phyloP scores from a whole-genome alignment of 2,113 vertebrate species.

The Nanger granti region DNA sequence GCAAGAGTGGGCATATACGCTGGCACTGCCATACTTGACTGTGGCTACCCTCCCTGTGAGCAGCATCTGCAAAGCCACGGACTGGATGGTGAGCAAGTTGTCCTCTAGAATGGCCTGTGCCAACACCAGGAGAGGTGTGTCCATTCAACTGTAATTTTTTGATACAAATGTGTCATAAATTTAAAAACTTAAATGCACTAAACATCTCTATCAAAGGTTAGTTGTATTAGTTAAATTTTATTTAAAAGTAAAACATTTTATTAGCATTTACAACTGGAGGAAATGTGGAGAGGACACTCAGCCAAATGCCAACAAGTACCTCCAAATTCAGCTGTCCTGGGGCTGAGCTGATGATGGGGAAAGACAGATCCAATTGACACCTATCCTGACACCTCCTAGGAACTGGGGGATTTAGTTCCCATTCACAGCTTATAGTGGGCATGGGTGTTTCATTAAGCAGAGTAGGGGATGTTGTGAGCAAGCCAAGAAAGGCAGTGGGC shows the following conservation, averaged over 20 bases:
- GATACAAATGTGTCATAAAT: neutral
- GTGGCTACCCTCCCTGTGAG: conserved; percentile 80
- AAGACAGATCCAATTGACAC: neutral
- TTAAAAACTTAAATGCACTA: neutral
- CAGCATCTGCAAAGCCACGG: conserved; percentile 78
- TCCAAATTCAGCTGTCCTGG: too few species aligned
- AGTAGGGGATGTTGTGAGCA: neutral
- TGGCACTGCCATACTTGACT: conserved; percentile 83
- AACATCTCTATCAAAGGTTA: neutral
- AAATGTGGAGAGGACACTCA: neutral
- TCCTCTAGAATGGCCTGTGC: conserved; percentile 86
- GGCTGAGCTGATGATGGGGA: neutral
- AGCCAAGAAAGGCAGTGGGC: neutral
- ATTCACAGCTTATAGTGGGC: neutral
- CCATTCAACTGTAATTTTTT: neutral
- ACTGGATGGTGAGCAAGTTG: conserved; percentile 88
- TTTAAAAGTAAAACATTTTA: neutral
- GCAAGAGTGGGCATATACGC: conserved; percentile 81
- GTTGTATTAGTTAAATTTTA: neutral
- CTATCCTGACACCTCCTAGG: neutral
- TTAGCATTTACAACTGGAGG: neutral
- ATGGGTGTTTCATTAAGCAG: neutral
- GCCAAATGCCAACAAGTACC: neutral
- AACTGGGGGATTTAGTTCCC: neutral
- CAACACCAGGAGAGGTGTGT: conserved; percentile 72